A percentile compares a stretch with the other conserved stretches of the same genome.
phyloP scores from a whole-genome alignment of 2,113 vertebrate genomes.

The Eulemur rufifrons region DNA sequence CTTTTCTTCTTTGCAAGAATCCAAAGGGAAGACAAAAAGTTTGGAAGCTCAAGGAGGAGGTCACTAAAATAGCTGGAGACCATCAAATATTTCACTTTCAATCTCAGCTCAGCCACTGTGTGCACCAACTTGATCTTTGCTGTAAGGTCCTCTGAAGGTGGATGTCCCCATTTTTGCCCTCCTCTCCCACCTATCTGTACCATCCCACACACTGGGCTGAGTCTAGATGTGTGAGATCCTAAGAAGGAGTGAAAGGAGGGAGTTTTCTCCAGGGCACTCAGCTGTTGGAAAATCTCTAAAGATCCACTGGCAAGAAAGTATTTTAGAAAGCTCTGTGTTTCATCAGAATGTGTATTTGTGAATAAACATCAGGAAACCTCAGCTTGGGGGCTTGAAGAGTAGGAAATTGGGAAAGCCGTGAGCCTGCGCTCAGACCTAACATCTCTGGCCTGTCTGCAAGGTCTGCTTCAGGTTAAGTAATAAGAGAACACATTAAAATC shows the following conservation, averaged over 20 bases:
- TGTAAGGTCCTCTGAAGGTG: neutral
- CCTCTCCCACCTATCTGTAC: neutral
- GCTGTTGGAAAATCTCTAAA: neutral
- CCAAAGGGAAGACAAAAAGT: neutral
- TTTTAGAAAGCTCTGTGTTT: conserved; percentile 3
- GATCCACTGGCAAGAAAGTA: neutral
- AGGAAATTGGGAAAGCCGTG: neutral
- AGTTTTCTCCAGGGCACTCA: neutral
- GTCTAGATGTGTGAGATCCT: neutral
- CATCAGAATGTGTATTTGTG: neutral
- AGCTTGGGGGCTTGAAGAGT: neutral
- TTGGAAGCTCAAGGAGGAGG: neutral
- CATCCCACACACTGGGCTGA: neutral
- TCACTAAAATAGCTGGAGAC: neutral
- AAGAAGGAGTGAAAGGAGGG: neutral
- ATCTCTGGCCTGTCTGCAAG: neutral
- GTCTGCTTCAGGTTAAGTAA: neutral
- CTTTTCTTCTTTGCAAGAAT: conserved; percentile 24
- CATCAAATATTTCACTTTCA: neutral
- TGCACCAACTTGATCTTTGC: neutral
- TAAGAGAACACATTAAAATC: neutral
- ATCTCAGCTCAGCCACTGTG: neutral
- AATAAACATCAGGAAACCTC: neutral
- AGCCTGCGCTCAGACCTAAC: neutral
- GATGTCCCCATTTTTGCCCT: neutral